phyloP scores from a whole-genome alignment of 2,888 invertebrate species.

The Sialis lutaria region DNA sequence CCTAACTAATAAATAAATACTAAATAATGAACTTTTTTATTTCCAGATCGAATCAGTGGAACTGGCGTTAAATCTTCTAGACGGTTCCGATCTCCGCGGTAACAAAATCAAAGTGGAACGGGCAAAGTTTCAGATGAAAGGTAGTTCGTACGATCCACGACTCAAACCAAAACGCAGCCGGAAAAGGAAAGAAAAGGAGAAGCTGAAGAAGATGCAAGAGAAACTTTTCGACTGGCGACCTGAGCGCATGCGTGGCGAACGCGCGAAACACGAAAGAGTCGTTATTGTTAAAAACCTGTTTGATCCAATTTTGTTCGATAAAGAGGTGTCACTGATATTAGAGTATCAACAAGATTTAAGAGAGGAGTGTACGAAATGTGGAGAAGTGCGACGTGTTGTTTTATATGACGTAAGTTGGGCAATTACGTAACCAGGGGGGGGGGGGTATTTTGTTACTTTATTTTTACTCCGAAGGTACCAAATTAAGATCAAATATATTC shows the following conservation, averaged over 20 bases:
- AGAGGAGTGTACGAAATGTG: conserved; percentile 79
- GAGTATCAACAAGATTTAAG: conserved; percentile 84
- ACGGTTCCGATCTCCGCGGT: conserved; percentile 68
- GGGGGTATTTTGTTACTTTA: no score
- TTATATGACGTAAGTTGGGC: conserved; percentile 81
- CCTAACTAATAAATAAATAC: no score
- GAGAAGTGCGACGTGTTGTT: conserved; percentile 78
- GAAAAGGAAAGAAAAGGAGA: conserved; percentile 73
- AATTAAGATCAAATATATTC: no score
- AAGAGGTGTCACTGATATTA: conserved; percentile 71
- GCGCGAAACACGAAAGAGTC: conserved; percentile 73
- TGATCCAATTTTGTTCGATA: conserved; percentile 72
- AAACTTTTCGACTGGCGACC: conserved; percentile 95
- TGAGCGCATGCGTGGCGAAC: conserved; percentile 72
- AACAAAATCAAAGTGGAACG: conserved; percentile 74
- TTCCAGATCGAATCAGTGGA: conserved; percentile 71
- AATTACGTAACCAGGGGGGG: no score
- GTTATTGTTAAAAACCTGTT: conserved; percentile 92
- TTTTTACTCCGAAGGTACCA: no score
- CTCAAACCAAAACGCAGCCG: conserved; percentile 81
- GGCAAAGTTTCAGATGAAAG: conserved; percentile 90
- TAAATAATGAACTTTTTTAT: not conserved
- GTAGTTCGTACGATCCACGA: conserved; percentile 70
- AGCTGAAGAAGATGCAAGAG: conserved; percentile 79
- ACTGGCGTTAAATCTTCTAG: conserved; percentile 77